These are phyloP conservation scores for Passer montanus DNA, from an alignment of 2,113 vertebrate species.

Conservation along the genomic window DNA sequence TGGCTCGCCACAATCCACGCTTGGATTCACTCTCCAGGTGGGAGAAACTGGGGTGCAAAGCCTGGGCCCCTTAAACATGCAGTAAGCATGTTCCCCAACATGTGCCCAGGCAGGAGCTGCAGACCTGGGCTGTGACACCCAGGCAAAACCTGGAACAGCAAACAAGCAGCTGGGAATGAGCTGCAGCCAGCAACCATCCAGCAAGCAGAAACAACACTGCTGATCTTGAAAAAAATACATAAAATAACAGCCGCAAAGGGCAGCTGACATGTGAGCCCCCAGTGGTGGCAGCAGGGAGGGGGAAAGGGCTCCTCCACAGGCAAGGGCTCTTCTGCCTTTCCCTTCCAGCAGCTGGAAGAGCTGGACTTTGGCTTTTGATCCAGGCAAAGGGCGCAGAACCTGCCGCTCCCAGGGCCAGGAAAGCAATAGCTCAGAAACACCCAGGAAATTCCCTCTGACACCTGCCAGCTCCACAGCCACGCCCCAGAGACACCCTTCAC, in stretches of 20 bases:
- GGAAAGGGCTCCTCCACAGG: background rate
- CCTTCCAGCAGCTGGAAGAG: background rate
- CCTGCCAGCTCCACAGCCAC: background rate
- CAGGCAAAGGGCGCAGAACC: background rate
- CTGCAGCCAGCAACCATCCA: background rate
- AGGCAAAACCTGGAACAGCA: background rate
- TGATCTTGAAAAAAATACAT: accelerated
- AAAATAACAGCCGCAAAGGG: background rate
- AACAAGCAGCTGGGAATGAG: background rate
- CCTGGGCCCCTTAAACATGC: background rate
- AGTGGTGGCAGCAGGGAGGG: background rate
- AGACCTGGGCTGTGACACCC: background rate
- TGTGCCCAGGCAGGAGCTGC: background rate
- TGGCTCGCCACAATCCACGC: accelerated
- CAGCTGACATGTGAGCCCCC: background rate
- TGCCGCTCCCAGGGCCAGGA: background rate
- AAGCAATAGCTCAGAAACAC: background rate
- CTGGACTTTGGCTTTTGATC: background rate
- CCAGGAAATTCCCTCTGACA: background rate
- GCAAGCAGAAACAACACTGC: background rate
- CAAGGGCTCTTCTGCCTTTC: background rate
- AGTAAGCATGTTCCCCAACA: accelerated
- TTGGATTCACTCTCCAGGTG: accelerated
- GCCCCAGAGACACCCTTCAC: background rate
- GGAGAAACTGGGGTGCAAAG: background rate